These are phyloP conservation scores for Melipona beecheii DNA, from an alignment of 2,888 invertebrate species.

Conservation along the genomic window DNA sequence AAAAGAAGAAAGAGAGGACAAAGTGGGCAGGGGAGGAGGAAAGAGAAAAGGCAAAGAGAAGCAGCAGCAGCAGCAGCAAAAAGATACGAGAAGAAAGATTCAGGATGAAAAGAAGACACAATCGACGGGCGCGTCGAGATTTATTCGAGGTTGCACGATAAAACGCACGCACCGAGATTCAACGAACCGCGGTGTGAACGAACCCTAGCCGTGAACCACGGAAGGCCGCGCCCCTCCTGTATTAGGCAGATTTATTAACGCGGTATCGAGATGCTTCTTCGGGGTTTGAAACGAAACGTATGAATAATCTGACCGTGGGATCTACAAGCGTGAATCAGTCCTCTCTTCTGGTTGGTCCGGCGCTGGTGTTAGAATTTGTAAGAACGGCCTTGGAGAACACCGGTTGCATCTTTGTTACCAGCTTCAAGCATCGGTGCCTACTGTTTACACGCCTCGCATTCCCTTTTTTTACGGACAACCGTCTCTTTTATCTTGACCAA, in stretches of 20 bases:
- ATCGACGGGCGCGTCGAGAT: slow-evolving; percentile 59
- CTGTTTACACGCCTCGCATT: slow-evolving; percentile 29
- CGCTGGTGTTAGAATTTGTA: slow-evolving; percentile 49
- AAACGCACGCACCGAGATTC: slow-evolving; percentile 39
- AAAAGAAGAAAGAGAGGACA: background rate
- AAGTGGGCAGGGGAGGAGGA: background rate
- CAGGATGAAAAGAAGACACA: slow-evolving; percentile 43
- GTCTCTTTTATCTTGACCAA: background rate
- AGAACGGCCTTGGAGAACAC: slow-evolving; percentile 59
- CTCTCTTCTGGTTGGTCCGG: slow-evolving; percentile 50
- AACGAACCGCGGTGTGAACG: slow-evolving; percentile 58
- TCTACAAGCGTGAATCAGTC: slow-evolving; percentile 73
- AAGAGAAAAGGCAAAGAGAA: slow-evolving; percentile 24
- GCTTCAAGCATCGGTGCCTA: slow-evolving; percentile 22
- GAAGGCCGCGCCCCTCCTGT: slow-evolving; percentile 69
- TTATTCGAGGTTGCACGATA: slow-evolving; percentile 62
- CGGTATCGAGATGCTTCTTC: slow-evolving; percentile 72
- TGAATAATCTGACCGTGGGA: slow-evolving; percentile 71
- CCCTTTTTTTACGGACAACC: background rate
- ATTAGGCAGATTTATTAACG: slow-evolving; percentile 76
- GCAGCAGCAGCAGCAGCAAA: background rate
- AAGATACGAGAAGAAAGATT: slow-evolving; percentile 1
- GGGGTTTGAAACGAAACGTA: slow-evolving; percentile 69
- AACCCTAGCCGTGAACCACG: slow-evolving; percentile 54
- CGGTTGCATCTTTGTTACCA: slow-evolving; percentile 53